Conservation (phyloP, 2,797 vertebrate genomes). For the Acanthis flammea region DNA sequence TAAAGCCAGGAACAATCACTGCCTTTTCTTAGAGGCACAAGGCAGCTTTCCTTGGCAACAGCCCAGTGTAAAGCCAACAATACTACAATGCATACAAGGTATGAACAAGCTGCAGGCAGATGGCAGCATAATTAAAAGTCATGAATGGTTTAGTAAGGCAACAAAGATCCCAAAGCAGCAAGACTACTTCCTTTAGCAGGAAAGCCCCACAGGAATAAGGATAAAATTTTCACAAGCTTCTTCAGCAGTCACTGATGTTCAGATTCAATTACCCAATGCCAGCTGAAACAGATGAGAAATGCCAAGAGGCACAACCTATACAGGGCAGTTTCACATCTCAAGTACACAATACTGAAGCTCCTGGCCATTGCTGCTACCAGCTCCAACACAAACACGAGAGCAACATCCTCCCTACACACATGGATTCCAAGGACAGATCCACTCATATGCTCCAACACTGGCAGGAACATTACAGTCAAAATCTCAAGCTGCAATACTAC, state of each 20-base stretch:
- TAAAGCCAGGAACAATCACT: not conserved
- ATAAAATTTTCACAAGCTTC: not conserved
- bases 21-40: not conserved
- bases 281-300: not conserved
- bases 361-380: not conserved
- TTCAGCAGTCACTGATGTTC: not conserved
- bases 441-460: not conserved
- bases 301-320: not conserved
- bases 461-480: not conserved
- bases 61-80: not conserved
- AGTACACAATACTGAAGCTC: not conserved
- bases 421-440: not conserved
- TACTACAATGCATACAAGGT: not conserved
- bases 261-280: not conserved
- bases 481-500: not conserved
- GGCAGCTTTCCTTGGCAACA: not conserved
- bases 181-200: not conserved
- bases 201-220: not conserved
- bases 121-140: conserved; percentile 29
- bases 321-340: not conserved
- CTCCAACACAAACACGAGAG: not conserved
- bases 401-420: fast-evolving
- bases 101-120: conserved; percentile 8
- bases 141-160: not conserved
- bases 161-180: not conserved